Conservation (phyloP, 2,113 vertebrate species). For the Xenus cinereus region DNA sequence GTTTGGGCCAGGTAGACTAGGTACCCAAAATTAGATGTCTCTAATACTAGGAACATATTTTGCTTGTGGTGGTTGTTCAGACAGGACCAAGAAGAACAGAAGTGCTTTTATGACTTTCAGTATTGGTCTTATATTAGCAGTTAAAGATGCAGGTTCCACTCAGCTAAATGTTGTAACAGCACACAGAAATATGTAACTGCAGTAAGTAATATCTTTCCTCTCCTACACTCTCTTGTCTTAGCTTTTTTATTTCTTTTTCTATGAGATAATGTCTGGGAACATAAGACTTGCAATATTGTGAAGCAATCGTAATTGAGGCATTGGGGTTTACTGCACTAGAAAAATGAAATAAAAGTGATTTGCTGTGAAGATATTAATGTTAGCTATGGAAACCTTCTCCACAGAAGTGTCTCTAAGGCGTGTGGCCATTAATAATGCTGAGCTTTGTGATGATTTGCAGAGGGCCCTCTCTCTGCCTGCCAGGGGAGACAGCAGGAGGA, state of each 20-base stretch:
- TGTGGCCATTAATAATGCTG: background rate
- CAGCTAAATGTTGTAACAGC: background rate
- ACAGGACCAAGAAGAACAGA: background rate
- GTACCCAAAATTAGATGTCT: background rate
- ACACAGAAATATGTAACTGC: background rate
- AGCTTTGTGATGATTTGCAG: background rate
- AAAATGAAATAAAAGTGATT: slow-evolving; percentile 47
- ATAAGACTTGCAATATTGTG: background rate
- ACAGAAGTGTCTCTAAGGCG: background rate
- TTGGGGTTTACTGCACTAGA: slow-evolving; percentile 13
- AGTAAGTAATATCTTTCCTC: background rate
- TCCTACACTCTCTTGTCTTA: background rate
- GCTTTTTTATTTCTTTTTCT: slow-evolving; percentile 42
- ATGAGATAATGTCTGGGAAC: slow-evolving; percentile 39
- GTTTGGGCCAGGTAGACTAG: background rate
- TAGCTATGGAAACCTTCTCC: background rate
- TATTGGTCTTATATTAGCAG: background rate
- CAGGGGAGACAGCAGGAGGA: background rate
- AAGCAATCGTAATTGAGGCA: background rate
- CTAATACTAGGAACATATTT: background rate
- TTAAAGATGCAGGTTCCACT: background rate
- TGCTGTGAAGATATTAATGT: background rate
- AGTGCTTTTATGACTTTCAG: background rate
- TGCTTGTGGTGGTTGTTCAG: background rate
- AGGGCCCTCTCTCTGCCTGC: background rate